Base-by-base conservation (phyloP, 2,888 invertebrate genomes). In the Leptinotarsa juncta region DNA sequence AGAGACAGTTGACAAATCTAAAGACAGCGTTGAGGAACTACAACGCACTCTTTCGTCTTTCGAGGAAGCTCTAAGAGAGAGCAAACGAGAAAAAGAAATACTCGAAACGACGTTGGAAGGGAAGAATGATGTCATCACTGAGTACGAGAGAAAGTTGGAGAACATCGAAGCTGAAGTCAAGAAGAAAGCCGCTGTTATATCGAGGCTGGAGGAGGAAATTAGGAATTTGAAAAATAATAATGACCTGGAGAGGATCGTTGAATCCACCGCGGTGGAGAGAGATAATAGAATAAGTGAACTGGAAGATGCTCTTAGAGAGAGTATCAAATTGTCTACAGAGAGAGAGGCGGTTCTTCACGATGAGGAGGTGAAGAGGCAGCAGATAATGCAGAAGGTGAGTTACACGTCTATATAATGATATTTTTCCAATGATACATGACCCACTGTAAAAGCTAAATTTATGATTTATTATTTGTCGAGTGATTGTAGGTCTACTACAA, bases 241-340 rank as follows among this genome's bases (percentile, higher is more conserved):
- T 18, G 49, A 71, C 20, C 50, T 55, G 5, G 69, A 71, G 16
- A 68, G 70, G n/a, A 77, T 76, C 72, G 65, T 75, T 70, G 81
- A 80, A n/a, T 82, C 83, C 74, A 76, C 85, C 69, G 83, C 85
- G 67, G 78, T 74, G 76, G 90, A 90, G 80, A 93, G 93, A 87
- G 90, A 92, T 73, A 91, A 91, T 77, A 82, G 85, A 79, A 94
- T 96, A 71, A 91, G 92, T 83, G 95, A 96, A 84, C 88, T 97
- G 81, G 96, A 96, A 86, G 94, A 95, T 81, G 96, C 96, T 23
- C 89, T 97, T 76, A 91, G 95, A 76, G 95, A 96, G 86, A 96
- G 95, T 78, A 93, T 94, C 72, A 86, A 91, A 84, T 91, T 94
- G 82, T 92, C 93, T n/a, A 90, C 92, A 3, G 93, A 94, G 80